Evolutionary conservation across 2,113 vertebrate genomes (phyloP), one percentile per base, ranked within the genome.

Genomic region (Sitta europaea): DNA sequence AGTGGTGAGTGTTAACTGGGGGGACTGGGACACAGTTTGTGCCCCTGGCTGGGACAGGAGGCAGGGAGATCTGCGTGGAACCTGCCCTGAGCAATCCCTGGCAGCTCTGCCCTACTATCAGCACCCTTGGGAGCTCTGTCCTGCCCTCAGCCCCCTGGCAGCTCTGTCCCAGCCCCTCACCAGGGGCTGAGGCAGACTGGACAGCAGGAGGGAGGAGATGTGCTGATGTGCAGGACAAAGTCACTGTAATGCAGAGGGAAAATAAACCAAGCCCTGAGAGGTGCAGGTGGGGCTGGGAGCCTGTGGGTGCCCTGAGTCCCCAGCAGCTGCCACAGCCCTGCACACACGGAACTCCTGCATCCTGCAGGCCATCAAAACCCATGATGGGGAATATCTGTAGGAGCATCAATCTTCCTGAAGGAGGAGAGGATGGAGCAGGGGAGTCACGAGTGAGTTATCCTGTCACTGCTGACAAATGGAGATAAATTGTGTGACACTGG

Each of bases 381-480:
- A 21, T 66, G 80, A 88, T 89, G 83, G 90, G 94, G n/a, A 63
- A 40, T 82, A 68, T 62, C 83, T 63, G 80, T 5, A 4, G 24
- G 63, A 75, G 57, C 96, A 97, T 97, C 97, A 89, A 96, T 97
- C 97, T 96, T 96, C 10, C 7, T 97, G 97, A 94, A 74, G 3
- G 63, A 94, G 75, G 88, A 78, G 92, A 58, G 63, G 91, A 89
- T 58, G 91, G 94, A 91, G 75, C 10, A 61, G 83, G 68, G 67
- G 81, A 95, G 95, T 92, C 95, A 90, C 71, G 62, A 95, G 77
- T 85, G 95, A 96, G 94, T 96, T 96, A 48, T 94, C 94, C 96
- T 89, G 79, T 94, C 93, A 57, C 43, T 91, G 28, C 84, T 94
- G 96, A 96, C 93, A 97, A 97, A 96, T 96, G 93, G 95, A 97